Conservation (phyloP, 1,140 invertebrate species). For the Drosophila kohkoa region DNA sequence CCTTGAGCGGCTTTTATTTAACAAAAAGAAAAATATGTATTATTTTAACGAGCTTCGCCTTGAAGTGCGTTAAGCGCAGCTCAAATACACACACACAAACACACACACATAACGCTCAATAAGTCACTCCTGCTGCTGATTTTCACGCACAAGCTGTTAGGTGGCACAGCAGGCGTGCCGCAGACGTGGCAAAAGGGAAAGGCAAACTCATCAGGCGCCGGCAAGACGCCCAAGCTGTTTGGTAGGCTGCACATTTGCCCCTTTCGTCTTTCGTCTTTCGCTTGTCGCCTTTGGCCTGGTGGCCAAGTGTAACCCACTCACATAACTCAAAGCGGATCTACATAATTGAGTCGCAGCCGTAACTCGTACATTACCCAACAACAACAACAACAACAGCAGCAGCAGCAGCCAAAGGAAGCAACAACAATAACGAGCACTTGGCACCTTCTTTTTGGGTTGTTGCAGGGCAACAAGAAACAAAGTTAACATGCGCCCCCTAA, state of each 20-base stretch:
- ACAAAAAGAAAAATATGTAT: background rate
- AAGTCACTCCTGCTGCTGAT: conserved; percentile 18
- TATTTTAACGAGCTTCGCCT: conserved; percentile 40
- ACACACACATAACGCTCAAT: conserved; percentile 32
- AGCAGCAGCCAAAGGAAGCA: background rate
- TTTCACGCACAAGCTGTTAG: conserved; percentile 56
- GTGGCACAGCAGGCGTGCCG: conserved; percentile 41
- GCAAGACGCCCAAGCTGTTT: conserved; percentile 17
- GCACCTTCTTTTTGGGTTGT: conserved; percentile 36
- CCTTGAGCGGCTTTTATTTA: conserved; percentile 29
- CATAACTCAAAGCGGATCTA: conserved; percentile 81
- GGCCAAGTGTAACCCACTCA: conserved; percentile 49
- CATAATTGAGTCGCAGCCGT: conserved; percentile 76
- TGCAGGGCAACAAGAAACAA: conserved; percentile 31
- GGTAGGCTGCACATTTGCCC: conserved; percentile 19
- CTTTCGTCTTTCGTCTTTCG: background rate
- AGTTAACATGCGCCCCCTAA: conserved; percentile 58
- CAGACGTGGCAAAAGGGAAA: conserved; percentile 10
- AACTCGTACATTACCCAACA: conserved; percentile 66
- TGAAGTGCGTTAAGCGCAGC: conserved; percentile 53
- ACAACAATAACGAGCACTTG: conserved; percentile 52
- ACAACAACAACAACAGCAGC: conserved; percentile 22
- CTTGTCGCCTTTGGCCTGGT: background rate
- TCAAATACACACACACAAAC: conserved; percentile 12
- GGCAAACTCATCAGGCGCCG: conserved; percentile 4